A percentile compares a stretch with the other conserved stretches of the same genome.
These are phyloP conservation scores for Iselma pallidipennis DNA, from an alignment of 2,888 invertebrate genomes.

Conservation along the genomic window DNA sequence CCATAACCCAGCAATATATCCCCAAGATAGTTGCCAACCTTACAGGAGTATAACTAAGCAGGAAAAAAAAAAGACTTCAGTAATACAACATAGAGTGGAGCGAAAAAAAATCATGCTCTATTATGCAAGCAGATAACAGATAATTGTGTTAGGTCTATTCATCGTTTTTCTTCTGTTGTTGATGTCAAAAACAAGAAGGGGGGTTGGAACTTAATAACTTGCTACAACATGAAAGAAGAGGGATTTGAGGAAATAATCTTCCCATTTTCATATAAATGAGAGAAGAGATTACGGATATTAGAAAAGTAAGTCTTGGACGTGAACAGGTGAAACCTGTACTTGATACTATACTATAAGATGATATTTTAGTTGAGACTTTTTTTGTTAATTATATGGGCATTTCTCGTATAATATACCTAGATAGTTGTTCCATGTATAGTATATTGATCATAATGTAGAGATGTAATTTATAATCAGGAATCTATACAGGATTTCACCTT, in stretches of 20 bases:
- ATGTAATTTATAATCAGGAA: not conserved
- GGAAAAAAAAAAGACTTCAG: no score
- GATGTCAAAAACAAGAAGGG: not conserved
- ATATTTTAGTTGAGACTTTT: no score
- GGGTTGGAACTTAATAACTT: not conserved
- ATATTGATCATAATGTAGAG: not conserved
- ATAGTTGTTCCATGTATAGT: no score
- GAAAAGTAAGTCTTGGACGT: not conserved
- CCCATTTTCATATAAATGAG: conserved; percentile 16
- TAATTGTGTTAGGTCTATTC: no score
- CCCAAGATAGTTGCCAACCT: not conserved
- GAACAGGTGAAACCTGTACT: conserved; percentile 9
- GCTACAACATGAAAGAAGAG: not conserved
- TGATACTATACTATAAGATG: no score
- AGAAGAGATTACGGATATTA: conserved; percentile 6
- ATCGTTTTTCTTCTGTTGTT: no score
- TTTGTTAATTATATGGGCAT: no score
- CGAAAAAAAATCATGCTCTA: no score
- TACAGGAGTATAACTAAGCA: no score
- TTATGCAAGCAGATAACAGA: no score
- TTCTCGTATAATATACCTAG: no score
- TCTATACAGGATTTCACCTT: not conserved
- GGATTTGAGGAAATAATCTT: conserved; percentile 5
- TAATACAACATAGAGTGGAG: no score
- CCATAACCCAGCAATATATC: not conserved